Evolutionary conservation across 2,113 vertebrate genomes (phyloP), one percentile per base, ranked within the genome.

Genomic region (Galemys pyrenaicus): DNA sequence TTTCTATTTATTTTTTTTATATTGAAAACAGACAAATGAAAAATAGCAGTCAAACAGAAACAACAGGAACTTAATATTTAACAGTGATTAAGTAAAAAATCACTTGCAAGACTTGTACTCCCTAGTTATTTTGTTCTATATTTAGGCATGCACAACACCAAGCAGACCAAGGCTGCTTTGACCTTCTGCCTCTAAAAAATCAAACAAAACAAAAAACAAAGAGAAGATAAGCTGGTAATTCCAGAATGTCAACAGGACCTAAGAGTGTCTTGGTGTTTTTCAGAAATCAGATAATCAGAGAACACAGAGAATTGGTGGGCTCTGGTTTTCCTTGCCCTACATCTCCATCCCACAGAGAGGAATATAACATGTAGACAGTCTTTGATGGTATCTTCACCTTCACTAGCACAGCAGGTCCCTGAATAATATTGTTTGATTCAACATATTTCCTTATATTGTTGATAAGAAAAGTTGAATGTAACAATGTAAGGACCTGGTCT

Each of bases 21-120:
- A 68, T 4, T 62, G 35, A 93, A 26, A 81, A 83, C 6, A 94
- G 74, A 26, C 26, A 87, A 84, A 75, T 46, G 70, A 94, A 84
- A 35, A 7, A 88, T 37, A 44, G n/a, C 32, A 60, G 89, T 44
- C 16, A 70, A 95, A 77, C 3, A 54, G 20, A 87, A 80, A 81
- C 37, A 49, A 68, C 1, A 60, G 67, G 67, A 49, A n/a, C 20
- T 62, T 78, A 56, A 41, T 37, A 62, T 65, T 68, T 58, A 56
- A 54, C 28, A 83, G 41, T 51, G 26, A 41, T 44, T 41, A 56
- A 22, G 65, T 82, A 60, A 82, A 74, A 82, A 84, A 83, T 68
- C 37, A 56, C 32, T 96, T 24, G 37, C 22, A 86, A 89, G 73
- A 78, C 32, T 60, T 28, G 17, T 19, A 6, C 62, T 49, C 56